These are phyloP conservation scores for Coendou prehensilis DNA, from an alignment of 2,797 vertebrate species.

Conservation along the genomic window DNA sequence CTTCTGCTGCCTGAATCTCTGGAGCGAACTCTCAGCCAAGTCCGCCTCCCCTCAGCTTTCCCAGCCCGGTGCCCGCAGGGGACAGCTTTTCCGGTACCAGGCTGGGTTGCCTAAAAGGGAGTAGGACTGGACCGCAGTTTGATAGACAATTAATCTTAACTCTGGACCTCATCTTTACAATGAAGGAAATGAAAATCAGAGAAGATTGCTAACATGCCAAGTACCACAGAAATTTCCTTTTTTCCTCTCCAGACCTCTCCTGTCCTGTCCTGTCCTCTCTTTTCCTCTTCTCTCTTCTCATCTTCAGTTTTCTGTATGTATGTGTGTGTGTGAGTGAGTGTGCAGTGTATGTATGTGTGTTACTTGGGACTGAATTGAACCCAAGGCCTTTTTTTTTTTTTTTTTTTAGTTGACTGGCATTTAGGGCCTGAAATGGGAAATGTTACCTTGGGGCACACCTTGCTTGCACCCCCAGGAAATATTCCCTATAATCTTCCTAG, in stretches of 20 bases:
- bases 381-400: neutral
- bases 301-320: too few species aligned
- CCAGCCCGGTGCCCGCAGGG: neutral
- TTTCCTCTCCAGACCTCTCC: neutral
- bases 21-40: neutral
- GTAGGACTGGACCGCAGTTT: neutral
- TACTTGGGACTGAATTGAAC: neutral
- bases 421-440: neutral
- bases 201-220: neutral
- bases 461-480: neutral
- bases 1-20: neutral
- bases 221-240: neutral
- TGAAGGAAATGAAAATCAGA: neutral
- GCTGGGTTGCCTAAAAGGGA: neutral
- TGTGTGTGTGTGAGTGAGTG: neutral
- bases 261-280: neutral
- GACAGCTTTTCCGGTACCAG: neutral
- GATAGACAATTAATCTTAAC: constrained; percentile 31
- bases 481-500: constrained; percentile 65
- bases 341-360: neutral
- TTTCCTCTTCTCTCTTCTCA: too few species aligned
- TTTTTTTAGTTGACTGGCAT: neutral
- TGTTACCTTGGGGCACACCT: neutral
- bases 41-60: neutral
- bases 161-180: neutral